phyloP scores from a whole-genome alignment of 2,113 vertebrate genomes.

The Struthidea cinerea region DNA sequence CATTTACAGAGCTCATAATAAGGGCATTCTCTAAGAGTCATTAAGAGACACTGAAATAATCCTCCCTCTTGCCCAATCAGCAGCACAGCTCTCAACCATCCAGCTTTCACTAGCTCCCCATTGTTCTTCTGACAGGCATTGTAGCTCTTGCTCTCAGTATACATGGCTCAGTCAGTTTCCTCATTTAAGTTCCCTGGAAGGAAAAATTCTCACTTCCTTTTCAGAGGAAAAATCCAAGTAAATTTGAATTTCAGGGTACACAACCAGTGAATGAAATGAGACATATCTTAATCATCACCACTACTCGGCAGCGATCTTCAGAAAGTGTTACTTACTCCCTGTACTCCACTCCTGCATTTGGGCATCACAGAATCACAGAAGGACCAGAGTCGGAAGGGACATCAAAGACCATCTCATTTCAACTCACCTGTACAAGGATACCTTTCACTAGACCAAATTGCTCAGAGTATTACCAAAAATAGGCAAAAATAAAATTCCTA shows the following conservation, averaged over 20 bases:
- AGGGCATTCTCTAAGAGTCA: background rate
- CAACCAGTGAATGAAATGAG: background rate
- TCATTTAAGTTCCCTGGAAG: background rate
- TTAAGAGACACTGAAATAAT: background rate
- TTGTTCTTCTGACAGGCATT: background rate
- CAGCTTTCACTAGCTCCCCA: background rate
- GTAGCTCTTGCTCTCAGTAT: background rate
- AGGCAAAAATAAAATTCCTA: background rate
- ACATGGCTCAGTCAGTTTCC: background rate
- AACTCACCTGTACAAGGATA: background rate
- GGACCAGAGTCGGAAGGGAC: background rate
- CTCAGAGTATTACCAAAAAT: background rate
- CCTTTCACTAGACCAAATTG: background rate
- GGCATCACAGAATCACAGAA: background rate
- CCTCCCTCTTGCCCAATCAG: background rate
- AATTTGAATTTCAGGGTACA: background rate
- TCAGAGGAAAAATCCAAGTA: background rate
- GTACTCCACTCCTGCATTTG: background rate
- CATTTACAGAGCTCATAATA: background rate
- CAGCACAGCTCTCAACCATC: background rate
- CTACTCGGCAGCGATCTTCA: background rate
- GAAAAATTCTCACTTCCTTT: background rate
- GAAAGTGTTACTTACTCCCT: background rate
- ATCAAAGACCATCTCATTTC: background rate
- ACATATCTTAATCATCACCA: background rate